Evolutionary conservation across 2,888 invertebrate species (phyloP), one percentile per base, ranked within the genome.

Genomic region (Synanthedon formicaeformis): DNA sequence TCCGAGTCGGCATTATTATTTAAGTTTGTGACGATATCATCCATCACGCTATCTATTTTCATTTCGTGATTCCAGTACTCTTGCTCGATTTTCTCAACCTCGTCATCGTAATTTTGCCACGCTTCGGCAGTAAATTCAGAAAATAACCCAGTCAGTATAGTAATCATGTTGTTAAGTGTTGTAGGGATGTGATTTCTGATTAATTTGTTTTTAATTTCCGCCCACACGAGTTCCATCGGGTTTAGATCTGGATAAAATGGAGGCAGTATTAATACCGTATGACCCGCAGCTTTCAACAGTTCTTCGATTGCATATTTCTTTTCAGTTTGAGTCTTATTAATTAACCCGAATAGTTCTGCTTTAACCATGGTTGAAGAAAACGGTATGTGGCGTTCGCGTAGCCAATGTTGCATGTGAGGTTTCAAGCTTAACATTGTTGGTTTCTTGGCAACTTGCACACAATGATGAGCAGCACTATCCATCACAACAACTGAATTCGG

Each of bases 241-340:
- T 50, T 50, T n/a, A 50, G 40, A 40, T 50, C 50, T 27, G 50
- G 50, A 40, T 50, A 12, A 27, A 23, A 50, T n/a, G 34, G 50
- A 23, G 50, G 34, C 4, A 50, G 40, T 12, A 23, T 12, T 8
- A 49, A 18, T 11, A 49, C 11, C 12, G 10, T 16, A 50, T 34
- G 34, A 50, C 50, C 50, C 3, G 50, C 50, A 27, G 50, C 50
- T 18, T 50, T 34, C 12, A 50, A 27, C 4, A 50, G 13, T 50
- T 50, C 50, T 8, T 50, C n/a, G 1, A 50, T 50, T 34, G 11
- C 34, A n/a, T 50, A 50, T 34, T 16, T 50, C n/a, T 50, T 34
- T 50, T 50, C 34, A 12, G 13, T 5, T 50, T 40, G 50, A 5
- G 50, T 34, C 18, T n/a, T 50, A 49, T 49, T 49, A 18, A 49